Percentiles rank a stretch among this genome's conserved stretches.
Conservation (phyloP, 1,140 invertebrate species). For the Sinella curviseta region DNA sequence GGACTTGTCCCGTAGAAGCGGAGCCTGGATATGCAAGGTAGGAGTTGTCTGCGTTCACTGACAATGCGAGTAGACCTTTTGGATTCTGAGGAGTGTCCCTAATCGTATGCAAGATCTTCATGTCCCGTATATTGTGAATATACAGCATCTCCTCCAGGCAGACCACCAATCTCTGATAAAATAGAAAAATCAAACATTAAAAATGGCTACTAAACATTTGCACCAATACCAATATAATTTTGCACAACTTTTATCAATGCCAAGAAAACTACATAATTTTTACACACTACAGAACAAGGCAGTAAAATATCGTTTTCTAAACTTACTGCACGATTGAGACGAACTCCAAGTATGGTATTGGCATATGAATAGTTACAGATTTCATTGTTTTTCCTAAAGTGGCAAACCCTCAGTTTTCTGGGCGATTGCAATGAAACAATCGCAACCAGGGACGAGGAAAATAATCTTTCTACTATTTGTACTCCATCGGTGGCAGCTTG, state of each 20-base stretch:
- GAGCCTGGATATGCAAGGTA: slow-evolving; percentile 96
- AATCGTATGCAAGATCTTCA: slow-evolving; percentile 98
- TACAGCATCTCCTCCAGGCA: slow-evolving; percentile 96
- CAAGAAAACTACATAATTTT: too few species aligned
- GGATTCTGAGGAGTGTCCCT: slow-evolving; percentile 95
- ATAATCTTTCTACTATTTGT: slow-evolving; percentile 91
- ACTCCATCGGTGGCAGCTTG: slow-evolving; percentile 77
- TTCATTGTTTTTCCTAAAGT: slow-evolving; percentile 97
- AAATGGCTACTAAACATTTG: too few species aligned
- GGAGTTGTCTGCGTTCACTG: slow-evolving; percentile 83
- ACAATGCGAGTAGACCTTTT: slow-evolving; percentile 86
- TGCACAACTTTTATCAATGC: too few species aligned
- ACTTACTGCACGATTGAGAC: slow-evolving; percentile 91
- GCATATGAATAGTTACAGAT: slow-evolving; percentile 98
- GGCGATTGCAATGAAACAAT: slow-evolving; percentile 89
- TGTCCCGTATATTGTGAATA: slow-evolving; percentile 98
- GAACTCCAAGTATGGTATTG: slow-evolving; percentile 94
- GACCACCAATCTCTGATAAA: slow-evolving; percentile 86
- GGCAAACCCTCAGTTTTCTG: slow-evolving; percentile 91
- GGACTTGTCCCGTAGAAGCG: slow-evolving; percentile 88
- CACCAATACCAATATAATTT: too few species aligned
- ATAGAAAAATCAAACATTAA: slow-evolving; percentile 43
- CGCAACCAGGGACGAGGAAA: slow-evolving; percentile 94
- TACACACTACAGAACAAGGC: too few species aligned
- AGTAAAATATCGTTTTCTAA: too few species aligned